These are phyloP conservation scores for Spongia lamella DNA, from an alignment of 37 sponge, comb jelly and placozoan genomes.

Conservation along the genomic window DNA sequence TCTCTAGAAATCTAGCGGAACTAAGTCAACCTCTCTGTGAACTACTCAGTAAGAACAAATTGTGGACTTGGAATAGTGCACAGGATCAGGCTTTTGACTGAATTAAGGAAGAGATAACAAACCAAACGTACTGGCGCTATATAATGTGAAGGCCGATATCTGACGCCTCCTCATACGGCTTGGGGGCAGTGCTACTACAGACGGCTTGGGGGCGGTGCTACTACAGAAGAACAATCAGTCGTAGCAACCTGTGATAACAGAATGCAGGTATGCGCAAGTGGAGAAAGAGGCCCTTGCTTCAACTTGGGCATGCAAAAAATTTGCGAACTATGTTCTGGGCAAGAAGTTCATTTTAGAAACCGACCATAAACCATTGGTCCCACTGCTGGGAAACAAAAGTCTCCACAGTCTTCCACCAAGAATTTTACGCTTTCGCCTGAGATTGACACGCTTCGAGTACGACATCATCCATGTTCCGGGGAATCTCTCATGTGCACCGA, in stretches of 20 bases:
- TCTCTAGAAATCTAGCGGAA: constrained; percentile 13
- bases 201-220: neutral
- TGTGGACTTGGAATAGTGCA: constrained; percentile 17
- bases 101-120: constrained; percentile 26
- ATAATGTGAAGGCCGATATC: constrained; percentile 12
- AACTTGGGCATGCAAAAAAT: no score
- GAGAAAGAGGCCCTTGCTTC: no score
- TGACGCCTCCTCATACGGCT: constrained; percentile 30
- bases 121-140: constrained; percentile 15
- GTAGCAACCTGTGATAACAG: no score
- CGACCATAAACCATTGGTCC: constrained; percentile 32
- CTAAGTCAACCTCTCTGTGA: constrained; percentile 12
- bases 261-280: no score
- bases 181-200: constrained; percentile 14
- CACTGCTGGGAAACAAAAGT: constrained; percentile 6
- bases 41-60: constrained; percentile 10
- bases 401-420: constrained; percentile 23
- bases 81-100: constrained; percentile 28
- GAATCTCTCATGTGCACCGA: constrained; percentile 8
- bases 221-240: neutral
- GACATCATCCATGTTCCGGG: constrained; percentile 2
- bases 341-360: no score
- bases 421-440: constrained; percentile 17
- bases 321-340: no score
- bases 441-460: neutral